Base-by-base conservation (phyloP, 2,888 invertebrate genomes). In the Phyllotreta cruciferae region DNA sequence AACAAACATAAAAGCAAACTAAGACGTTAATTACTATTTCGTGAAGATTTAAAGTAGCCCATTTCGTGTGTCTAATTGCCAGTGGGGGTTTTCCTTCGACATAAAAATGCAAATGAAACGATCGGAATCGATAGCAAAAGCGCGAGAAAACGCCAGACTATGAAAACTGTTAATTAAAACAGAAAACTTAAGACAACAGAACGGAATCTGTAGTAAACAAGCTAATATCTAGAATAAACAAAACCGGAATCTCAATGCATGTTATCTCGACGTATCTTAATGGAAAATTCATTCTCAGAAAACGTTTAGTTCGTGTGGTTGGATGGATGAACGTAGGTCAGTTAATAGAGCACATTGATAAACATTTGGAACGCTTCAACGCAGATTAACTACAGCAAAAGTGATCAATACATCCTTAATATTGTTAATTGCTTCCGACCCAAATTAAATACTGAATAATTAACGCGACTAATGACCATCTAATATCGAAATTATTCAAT, bases 161-260 rank as follows among this genome's bases (percentile, higher is more conserved):
- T 49, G 49, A 49, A 49, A 49, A 49, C 34, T 49, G 35, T 35
- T 49, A 49, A 49, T 49, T 49, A 49, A 49, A 49, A 49, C 49
- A 6, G 3, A 49, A 35, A 34, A 49, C 49, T 36, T 49, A 36
- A 49, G 49, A 49, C 49, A 49, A 35, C 44, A 49, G 6, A 49
- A n/a, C 49, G 49, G n/a, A 35, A 35, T 49, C 34, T 49, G 11
- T 10, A 35, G 49, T 49, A 49, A 49, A 49, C 35, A 49, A 6
- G 49, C 35, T 49, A 49, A 35, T 49, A n/a, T 49, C 49, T 35
- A 8, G n/a, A 35, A 24, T 24, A 24, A 24, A 49, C 35, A n/a
- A 49, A 49, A 49, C n/a, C 9, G 35, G 36, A 35, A 44, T 34
- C 34, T 5, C 34, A 6, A 47, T 14, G 14, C 34, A 9, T 8